Base-by-base conservation (phyloP, 2,888 invertebrate genomes). In the Unio pictorum region DNA sequence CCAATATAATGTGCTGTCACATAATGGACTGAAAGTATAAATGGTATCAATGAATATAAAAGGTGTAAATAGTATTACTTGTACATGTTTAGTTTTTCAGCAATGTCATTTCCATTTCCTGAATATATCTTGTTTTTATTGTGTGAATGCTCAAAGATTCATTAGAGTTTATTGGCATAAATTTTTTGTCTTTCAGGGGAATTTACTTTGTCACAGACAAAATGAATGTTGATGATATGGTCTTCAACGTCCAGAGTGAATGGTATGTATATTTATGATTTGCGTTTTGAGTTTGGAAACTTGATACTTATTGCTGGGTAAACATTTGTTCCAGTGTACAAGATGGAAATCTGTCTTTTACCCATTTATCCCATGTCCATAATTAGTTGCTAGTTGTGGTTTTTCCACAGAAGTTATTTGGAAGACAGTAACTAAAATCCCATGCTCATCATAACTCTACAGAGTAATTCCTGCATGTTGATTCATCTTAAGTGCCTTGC, bases 171-270 rank as follows among this genome's bases (percentile, higher is more conserved):
- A n/a, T 23, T 20, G 11, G 15, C n/a, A 30, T 30, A 26, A 30
- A 30, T 66, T 3, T 66, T 67, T 61, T 71, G 59, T 62, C 68
- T 81, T 77, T 54, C 81, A 90, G 90, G 90, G 91, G 91, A 23
- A 84, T 90, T 61, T 91, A 91, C 81, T 89, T 88, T 78, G 90
- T 91, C 5, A 78, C 82, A 72, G 91, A 91, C 56, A 80, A 79
- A 56, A 67, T 80, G 56, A 78, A 83, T 26, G 74, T 90, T 28
- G 87, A 86, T 55, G 83, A 83, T 55, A 86, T 88, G 78, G 59
- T 85, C 61, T 82, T 75, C 70, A 77, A 81, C 45, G 69, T 89
- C n/a, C 87, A 88, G 73, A 74, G 79, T 45, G 89, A 90, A 82
- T 90, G 90, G 90, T 89, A 72, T 55, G 17, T 62, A 55, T n/a